Evolutionary conservation across 2,888 invertebrate genomes (phyloP).

Genomic region (Callinectes sapidus): DNA sequence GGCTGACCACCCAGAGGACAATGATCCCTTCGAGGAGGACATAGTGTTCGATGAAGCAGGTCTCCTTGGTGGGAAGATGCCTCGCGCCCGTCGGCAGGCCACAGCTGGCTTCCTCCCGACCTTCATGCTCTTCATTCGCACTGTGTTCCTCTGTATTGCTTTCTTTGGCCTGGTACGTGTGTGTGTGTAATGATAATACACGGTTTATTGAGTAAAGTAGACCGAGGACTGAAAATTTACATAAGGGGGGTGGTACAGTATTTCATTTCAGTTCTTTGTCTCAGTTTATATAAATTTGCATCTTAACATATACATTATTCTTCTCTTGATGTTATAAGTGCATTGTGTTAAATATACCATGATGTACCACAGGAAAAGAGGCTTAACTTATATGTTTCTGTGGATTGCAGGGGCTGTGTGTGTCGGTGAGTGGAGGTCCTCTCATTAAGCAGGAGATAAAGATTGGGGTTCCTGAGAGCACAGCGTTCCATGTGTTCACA

Average conservation of each 20-base stretch:
- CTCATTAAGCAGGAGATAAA: constrained; percentile 67
- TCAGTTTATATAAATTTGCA: too few relatives aligned
- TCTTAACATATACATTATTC: too few relatives aligned
- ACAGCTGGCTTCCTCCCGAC: constrained; percentile 73
- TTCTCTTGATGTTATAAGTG: not conserved
- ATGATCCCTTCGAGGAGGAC: constrained; percentile 76
- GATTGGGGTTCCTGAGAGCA: constrained; percentile 55
- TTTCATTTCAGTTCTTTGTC: too few relatives aligned
- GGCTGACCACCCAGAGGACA: constrained; percentile 73
- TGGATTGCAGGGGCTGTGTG: constrained; percentile 66
- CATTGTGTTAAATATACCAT: not conserved
- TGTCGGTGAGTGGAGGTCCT: constrained; percentile 69
- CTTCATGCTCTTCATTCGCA: constrained; percentile 75
- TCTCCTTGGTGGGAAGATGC: constrained; percentile 74
- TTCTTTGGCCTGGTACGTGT: constrained; percentile 38
- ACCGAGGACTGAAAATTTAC: too few relatives aligned
- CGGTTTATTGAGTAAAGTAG: too few relatives aligned
- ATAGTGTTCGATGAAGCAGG: constrained; percentile 76
- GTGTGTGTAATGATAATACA: too few relatives aligned
- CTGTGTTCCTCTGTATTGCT: constrained; percentile 76
- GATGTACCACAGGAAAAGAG: not conserved
- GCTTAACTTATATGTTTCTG: not conserved
- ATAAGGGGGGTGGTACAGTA: too few relatives aligned
- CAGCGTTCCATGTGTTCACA: constrained; percentile 71
- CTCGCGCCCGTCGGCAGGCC: constrained; percentile 73